Evolutionary conservation across 2,797 vertebrate species (phyloP).

Genomic region (Microtus californicus): DNA sequence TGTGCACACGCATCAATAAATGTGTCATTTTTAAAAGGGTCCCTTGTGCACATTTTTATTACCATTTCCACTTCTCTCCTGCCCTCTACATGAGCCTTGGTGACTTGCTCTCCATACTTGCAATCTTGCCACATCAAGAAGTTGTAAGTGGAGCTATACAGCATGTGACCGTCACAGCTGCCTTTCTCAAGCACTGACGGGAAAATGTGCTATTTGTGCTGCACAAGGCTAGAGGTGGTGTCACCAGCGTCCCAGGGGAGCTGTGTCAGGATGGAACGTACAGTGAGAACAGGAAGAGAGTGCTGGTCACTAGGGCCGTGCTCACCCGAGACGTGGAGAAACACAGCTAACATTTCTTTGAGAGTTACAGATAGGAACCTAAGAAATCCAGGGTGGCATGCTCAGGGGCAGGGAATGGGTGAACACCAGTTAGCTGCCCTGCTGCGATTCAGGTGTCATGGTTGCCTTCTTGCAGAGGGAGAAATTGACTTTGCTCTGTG

Average conservation of each 20-base stretch:
- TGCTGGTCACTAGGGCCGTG: no score
- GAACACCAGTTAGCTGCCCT: not conserved
- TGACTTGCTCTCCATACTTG: not conserved
- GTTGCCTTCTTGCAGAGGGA: not conserved
- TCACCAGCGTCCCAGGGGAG: no score
- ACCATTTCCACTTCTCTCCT: no score
- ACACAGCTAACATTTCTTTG: not conserved
- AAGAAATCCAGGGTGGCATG: not conserved
- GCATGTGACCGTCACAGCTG: not conserved
- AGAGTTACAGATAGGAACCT: rapidly evolving
- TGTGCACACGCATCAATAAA: not conserved
- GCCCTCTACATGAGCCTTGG: rapidly evolving
- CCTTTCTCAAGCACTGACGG: not conserved
- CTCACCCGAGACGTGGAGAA: not conserved
- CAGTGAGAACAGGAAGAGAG: not conserved
- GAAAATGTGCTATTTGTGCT: not conserved
- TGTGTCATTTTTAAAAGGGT: not conserved
- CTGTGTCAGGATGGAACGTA: not conserved
- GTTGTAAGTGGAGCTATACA: not conserved
- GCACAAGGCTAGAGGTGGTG: not conserved
- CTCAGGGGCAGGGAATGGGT: not conserved
- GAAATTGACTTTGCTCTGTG: no score
- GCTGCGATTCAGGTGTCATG: not conserved
- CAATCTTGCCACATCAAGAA: not conserved
- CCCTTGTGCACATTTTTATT: rapidly evolving